Evolutionary conservation across 1,140 invertebrate species (phyloP).

Genomic region (Cotesia glomerata): DNA sequence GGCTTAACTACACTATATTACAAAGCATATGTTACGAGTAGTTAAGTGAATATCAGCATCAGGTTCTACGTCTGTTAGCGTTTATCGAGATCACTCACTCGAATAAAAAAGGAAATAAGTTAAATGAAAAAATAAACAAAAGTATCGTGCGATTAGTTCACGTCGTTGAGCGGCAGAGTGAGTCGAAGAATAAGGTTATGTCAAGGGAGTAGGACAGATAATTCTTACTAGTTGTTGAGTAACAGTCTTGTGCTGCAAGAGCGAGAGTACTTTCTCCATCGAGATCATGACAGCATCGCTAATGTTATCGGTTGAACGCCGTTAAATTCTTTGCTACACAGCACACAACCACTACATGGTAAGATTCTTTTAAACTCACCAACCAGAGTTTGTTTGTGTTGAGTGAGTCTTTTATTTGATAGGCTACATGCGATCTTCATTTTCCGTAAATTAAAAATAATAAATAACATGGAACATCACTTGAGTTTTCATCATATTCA

Average conservation of each 20-base stretch:
- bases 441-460: background rate
- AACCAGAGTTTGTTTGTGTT: too few species aligned
- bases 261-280: conserved; percentile 34
- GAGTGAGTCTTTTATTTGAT: too few species aligned
- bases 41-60: background rate
- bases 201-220: conserved; percentile 13
- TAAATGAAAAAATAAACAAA: conserved; percentile 12
- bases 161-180: background rate
- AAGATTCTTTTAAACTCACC: too few species aligned
- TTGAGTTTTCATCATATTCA: too few species aligned
- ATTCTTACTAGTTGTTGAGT: conserved; percentile 12
- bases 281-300: conserved; percentile 23
- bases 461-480: background rate
- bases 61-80: background rate
- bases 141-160: conserved; percentile 8
- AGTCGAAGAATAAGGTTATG: background rate
- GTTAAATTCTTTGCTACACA: too few species aligned
- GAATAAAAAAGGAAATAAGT: too few species aligned
- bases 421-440: too few species aligned
- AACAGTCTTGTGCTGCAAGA: background rate
- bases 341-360: too few species aligned
- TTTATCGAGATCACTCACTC: conserved; percentile 22
- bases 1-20: background rate
- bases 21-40: background rate
- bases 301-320: conserved; percentile 23